Percentiles rank a stretch among this genome's conserved stretches.
Conservation (phyloP, 2,113 vertebrate species). For the Microcebus jonahi region DNA sequence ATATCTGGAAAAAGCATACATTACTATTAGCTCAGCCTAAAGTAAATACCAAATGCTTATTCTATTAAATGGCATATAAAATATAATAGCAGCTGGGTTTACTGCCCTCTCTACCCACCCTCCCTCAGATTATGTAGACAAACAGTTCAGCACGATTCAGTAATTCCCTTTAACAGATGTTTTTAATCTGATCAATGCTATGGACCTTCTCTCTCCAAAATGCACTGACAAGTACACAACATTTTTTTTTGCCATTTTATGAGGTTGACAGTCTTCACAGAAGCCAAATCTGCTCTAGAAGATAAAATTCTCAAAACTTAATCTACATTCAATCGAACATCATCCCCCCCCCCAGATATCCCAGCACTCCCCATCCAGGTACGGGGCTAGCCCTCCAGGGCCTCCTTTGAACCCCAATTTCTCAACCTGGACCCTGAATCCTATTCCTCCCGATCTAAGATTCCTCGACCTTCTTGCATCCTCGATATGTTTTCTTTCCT, state of each 20-base stretch:
- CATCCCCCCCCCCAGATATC: neutral
- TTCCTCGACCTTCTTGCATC: neutral
- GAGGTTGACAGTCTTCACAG: neutral
- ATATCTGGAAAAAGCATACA: neutral
- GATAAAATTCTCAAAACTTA: conserved; percentile 9
- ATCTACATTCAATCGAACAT: neutral
- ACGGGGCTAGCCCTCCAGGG: rapidly evolving
- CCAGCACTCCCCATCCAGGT: neutral
- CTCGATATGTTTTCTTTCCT: neutral
- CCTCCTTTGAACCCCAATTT: neutral
- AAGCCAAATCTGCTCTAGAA: neutral
- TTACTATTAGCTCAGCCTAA: conserved; percentile 2
- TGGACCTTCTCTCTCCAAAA: neutral
- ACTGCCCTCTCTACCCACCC: neutral
- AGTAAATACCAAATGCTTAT: neutral
- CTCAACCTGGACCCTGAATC: neutral
- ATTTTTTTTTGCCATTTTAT: neutral
- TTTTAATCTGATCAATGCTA: conserved; percentile 29
- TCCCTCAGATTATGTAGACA: neutral
- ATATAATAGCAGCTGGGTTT: neutral
- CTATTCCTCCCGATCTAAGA: neutral
- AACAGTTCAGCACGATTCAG: neutral
- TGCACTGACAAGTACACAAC: neutral
- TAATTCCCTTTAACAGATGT: neutral
- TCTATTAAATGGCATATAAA: neutral